Conservation (phyloP, 2,888 invertebrate genomes). For the Schrankia costaestrigalis region DNA sequence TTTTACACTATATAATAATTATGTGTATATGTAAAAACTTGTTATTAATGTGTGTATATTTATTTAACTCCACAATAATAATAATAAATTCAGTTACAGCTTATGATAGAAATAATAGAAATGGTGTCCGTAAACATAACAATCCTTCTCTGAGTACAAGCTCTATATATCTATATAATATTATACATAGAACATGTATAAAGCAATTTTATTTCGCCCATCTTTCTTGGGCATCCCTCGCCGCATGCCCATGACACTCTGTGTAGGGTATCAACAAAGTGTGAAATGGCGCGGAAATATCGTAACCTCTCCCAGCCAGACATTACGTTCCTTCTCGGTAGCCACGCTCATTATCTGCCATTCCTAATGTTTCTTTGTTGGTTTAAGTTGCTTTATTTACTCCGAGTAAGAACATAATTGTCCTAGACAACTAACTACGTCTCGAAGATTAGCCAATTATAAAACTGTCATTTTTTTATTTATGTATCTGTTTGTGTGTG, state of each 20-base stretch:
- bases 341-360: constrained; percentile 73
- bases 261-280: constrained; percentile 72
- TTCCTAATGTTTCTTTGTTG: constrained; percentile 66
- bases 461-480: constrained; percentile 7
- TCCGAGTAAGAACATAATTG: constrained; percentile 23
- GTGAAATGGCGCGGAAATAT: constrained; percentile 76
- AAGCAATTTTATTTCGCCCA: constrained; percentile 27
- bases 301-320: constrained; percentile 63
- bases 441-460: constrained; percentile 12
- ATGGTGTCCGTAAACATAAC: no score
- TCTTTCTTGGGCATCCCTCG: constrained; percentile 34
- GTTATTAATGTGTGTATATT: no score
- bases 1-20: no score
- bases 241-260: constrained; percentile 58
- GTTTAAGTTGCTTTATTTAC: constrained; percentile 74
- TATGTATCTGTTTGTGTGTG: no score
- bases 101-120: no score
- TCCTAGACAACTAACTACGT: constrained; percentile 2
- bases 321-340: constrained; percentile 73
- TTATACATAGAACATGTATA: not conserved
- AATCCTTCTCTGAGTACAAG: no score
- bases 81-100: no score
- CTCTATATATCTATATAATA: not conserved
- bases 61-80: no score
- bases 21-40: no score